Evolutionary conservation across 1,140 invertebrate species (phyloP).

Genomic region (Epicauta chinensis): DNA sequence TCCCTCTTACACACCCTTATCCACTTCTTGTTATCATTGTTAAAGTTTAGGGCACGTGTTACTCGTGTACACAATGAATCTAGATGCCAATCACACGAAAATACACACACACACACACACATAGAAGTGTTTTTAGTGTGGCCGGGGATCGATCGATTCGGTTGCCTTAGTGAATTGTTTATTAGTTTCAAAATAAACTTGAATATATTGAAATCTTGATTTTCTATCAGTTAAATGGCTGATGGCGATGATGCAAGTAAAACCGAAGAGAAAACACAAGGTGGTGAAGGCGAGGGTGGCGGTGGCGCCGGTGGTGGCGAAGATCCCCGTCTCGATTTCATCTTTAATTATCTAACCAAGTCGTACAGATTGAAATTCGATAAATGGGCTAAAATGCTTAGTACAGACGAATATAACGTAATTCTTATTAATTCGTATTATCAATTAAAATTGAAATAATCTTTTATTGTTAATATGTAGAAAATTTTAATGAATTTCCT

Average conservation of each 20-base stretch:
- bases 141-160: neutral
- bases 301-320: slow-evolving; percentile 17
- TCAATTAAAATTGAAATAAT: neutral
- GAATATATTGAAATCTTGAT: neutral
- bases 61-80: too few relatives aligned
- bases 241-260: slow-evolving; percentile 1
- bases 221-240: slow-evolving; percentile 2
- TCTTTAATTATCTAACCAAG: slow-evolving; percentile 46
- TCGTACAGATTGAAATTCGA: slow-evolving; percentile 65
- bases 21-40: too few relatives aligned
- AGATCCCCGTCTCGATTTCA: slow-evolving; percentile 39
- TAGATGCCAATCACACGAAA: too few relatives aligned
- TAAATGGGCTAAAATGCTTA: slow-evolving; percentile 70
- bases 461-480: slow-evolving; percentile 41
- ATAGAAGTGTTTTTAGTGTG: too few relatives aligned
- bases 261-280: neutral
- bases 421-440: too few relatives aligned
- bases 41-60: too few relatives aligned
- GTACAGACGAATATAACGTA: slow-evolving; percentile 57
- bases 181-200: slow-evolving; percentile 12
- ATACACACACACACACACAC: too few relatives aligned
- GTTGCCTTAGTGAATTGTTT: slow-evolving; percentile 25
- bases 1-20: too few relatives aligned
- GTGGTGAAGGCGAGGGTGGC: slow-evolving; percentile 10
- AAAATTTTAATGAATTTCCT: slow-evolving; percentile 57